Percentiles rank a stretch among this genome's conserved stretches.
These are phyloP conservation scores for Helarctos malayanus DNA, from an alignment of 2,797 vertebrate genomes.

Conservation along the genomic window DNA sequence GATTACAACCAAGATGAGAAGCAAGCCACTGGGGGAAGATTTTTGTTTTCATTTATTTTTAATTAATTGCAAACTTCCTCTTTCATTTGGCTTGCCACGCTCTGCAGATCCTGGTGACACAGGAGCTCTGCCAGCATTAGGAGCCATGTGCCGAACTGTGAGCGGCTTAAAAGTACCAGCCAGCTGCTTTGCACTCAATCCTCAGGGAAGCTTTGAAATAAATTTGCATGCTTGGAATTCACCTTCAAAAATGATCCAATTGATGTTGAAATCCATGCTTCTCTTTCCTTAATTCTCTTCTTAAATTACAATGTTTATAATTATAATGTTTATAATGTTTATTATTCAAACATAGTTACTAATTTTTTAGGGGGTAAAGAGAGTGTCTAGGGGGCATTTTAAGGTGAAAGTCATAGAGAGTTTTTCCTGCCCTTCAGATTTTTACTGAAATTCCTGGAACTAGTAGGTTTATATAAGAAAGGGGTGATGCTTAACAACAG, in stretches of 20 bases:
- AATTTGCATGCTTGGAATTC: slow-evolving; percentile 29
- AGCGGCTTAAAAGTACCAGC: slow-evolving; percentile 66
- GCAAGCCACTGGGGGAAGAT: slow-evolving; percentile 78
- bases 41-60: slow-evolving; percentile 87
- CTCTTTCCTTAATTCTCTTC: slow-evolving; percentile 13
- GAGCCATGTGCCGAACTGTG: slow-evolving; percentile 51
- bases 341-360: background rate
- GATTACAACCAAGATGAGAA: slow-evolving; percentile 84
- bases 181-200: slow-evolving; percentile 59
- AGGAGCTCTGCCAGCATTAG: slow-evolving; percentile 72
- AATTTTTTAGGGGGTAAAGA: background rate
- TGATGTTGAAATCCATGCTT: background rate
- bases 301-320: background rate
- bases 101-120: slow-evolving; percentile 75
- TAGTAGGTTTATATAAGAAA: background rate
- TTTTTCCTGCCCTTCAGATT: background rate
- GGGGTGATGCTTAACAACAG: background rate
- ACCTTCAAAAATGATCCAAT: background rate
- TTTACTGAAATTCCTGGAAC: background rate
- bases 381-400: background rate
- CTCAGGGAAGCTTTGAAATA: background rate
- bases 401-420: background rate
- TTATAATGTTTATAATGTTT: background rate
- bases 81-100: slow-evolving; percentile 82
- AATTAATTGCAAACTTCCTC: slow-evolving; percentile 85